These are phyloP conservation scores for Sarcophilus harrisii DNA, from an alignment of 2,797 vertebrate genomes.

Conservation along the genomic window DNA sequence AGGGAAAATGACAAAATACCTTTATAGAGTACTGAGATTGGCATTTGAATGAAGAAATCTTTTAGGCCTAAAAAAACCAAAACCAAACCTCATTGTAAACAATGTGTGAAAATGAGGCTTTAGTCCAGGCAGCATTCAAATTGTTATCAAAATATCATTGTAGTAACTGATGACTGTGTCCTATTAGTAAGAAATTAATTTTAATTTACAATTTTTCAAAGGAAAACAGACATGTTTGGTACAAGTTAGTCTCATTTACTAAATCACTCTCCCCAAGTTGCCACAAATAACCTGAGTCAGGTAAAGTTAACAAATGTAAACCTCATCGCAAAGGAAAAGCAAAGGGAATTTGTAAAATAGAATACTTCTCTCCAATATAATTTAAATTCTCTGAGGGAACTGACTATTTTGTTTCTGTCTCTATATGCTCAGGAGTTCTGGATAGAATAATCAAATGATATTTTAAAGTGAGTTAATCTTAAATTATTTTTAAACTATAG, in stretches of 20 bases:
- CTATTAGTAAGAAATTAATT: not conserved
- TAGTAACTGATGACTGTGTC: not conserved
- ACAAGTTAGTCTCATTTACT: not conserved
- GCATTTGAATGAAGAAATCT: not conserved
- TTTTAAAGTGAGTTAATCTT: not conserved
- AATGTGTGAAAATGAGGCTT: not conserved
- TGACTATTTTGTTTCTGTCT: not conserved
- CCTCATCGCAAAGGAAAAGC: not conserved
- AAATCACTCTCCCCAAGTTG: not conserved
- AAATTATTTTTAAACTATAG: not conserved
- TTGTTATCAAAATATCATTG: not conserved
- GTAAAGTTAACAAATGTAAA: not conserved
- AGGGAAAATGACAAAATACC: not conserved
- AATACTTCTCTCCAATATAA: not conserved
- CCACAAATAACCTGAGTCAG: not conserved
- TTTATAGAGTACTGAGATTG: not conserved
- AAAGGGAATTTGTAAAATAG: not conserved
- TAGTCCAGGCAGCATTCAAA: not conserved
- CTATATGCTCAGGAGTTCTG: not conserved
- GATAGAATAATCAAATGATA: not conserved
- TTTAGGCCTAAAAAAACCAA: not conserved
- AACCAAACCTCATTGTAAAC: not conserved
- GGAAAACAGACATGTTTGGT: not conserved
- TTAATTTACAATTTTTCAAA: not conserved
- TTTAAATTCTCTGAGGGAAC: not conserved